These are phyloP conservation scores for Malurus alboscapulatus DNA, from an alignment of 2,113 vertebrate genomes.

Conservation along the genomic window DNA sequence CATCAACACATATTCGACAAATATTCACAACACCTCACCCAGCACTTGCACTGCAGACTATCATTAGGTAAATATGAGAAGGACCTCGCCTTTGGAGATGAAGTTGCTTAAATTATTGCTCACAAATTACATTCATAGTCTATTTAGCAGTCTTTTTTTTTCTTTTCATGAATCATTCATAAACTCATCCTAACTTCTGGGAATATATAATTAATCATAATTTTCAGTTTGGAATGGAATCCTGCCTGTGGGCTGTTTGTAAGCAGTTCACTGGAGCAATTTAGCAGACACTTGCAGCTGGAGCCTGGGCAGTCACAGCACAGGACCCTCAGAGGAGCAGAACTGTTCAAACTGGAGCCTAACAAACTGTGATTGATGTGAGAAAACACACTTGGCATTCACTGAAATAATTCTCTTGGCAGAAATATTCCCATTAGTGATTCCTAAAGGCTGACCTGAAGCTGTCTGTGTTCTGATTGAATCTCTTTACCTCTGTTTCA, in stretches of 20 bases:
- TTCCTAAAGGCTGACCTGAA: not conserved
- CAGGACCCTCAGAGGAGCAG: not conserved
- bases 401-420: not conserved
- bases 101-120: slow-evolving; percentile 35
- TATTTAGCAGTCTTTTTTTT: slow-evolving; percentile 9
- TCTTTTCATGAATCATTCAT: slow-evolving; percentile 51
- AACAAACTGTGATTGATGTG: not conserved
- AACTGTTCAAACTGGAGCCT: not conserved
- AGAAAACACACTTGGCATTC: not conserved
- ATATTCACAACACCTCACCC: not conserved
- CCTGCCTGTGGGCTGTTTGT: slow-evolving; percentile 1
- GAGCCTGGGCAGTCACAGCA: not conserved
- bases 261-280: not conserved
- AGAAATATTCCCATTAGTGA: not conserved
- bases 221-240: slow-evolving; percentile 50
- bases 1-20: not conserved
- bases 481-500: not conserved
- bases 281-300: not conserved
- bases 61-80: not conserved
- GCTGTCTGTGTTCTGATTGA: not conserved
- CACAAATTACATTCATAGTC: slow-evolving; percentile 38
- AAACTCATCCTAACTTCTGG: slow-evolving; percentile 35
- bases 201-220: slow-evolving; percentile 60
- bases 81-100: not conserved
- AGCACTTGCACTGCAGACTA: not conserved